These are phyloP conservation scores for Incurvaria masculella DNA, from an alignment of 2,888 invertebrate species.

Conservation along the genomic window DNA sequence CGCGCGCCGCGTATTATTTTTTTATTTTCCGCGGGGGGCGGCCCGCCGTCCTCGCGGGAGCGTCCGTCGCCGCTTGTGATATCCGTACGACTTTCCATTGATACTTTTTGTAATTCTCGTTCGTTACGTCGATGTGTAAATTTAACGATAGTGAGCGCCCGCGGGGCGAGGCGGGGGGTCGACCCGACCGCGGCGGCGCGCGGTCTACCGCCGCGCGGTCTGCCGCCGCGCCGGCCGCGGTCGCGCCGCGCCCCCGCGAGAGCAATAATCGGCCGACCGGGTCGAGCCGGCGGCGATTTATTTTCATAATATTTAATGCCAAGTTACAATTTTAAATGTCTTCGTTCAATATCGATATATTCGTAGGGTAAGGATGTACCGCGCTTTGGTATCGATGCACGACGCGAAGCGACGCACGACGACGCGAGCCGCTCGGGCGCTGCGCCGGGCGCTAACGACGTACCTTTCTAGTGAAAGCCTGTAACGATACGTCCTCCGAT, in stretches of 20 bases:
- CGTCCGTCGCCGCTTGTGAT: conserved; percentile 57
- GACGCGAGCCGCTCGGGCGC: conserved; percentile 43
- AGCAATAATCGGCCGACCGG: conserved; percentile 54
- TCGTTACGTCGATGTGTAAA: conserved; percentile 57
- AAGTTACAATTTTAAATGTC: conserved; percentile 53
- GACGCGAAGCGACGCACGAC: neutral
- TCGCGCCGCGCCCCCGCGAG: neutral
- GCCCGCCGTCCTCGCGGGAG: conserved; percentile 29
- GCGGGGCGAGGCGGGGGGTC: neutral
- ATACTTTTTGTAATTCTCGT: conserved; percentile 53
- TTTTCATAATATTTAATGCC: conserved; percentile 57
- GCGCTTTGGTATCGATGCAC: neutral
- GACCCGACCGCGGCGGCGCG: neutral
- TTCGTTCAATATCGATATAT: conserved; percentile 53
- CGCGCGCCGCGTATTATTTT: conserved; percentile 55
- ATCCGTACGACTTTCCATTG: conserved; percentile 55
- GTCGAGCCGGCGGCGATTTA: conserved; percentile 55
- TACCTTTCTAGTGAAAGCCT: conserved; percentile 55
- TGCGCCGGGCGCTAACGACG: conserved; percentile 52
- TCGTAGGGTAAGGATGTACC: conserved; percentile 39
- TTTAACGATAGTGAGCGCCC: conserved; percentile 41
- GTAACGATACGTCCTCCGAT: conserved; percentile 56
- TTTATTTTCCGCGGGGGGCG: conserved; percentile 53
- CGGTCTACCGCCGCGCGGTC: neutral
- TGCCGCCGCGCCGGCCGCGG: neutral